Conservation (phyloP, 2,113 vertebrate genomes). For the Equus quagga region DNA sequence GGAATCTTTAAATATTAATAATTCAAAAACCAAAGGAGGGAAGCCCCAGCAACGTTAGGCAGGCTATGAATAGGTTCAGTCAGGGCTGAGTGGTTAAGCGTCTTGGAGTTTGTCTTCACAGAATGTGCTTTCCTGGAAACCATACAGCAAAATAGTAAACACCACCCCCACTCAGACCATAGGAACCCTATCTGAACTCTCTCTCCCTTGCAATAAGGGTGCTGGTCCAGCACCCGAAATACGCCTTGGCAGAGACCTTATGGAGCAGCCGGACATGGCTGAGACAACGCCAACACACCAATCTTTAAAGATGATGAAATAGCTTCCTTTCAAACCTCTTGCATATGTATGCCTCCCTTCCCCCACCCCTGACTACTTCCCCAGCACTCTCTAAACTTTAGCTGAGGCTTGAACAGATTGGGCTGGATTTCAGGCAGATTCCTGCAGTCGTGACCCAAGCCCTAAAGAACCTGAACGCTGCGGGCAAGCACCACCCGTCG, state of each 20-base stretch:
- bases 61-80: background rate
- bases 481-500: background rate
- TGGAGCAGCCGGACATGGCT: background rate
- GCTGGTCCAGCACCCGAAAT: too few relatives aligned
- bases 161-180: background rate
- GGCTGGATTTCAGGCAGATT: background rate
- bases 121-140: conserved; percentile 25
- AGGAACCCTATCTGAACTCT: background rate
- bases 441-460: background rate
- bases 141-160: background rate
- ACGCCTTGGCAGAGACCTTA: background rate
- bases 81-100: background rate
- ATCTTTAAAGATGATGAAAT: background rate
- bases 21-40: conserved; percentile 52
- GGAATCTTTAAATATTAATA: conserved; percentile 56
- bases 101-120: background rate
- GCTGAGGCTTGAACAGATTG: background rate
- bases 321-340: background rate
- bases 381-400: background rate
- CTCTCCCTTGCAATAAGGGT: background rate
- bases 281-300: background rate
- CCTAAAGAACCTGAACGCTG: background rate
- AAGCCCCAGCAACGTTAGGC: background rate
- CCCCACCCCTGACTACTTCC: background rate
- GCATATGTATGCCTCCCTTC: background rate